phyloP scores from a whole-genome alignment of 2,888 invertebrate species.

The Micropterix aruncella region DNA sequence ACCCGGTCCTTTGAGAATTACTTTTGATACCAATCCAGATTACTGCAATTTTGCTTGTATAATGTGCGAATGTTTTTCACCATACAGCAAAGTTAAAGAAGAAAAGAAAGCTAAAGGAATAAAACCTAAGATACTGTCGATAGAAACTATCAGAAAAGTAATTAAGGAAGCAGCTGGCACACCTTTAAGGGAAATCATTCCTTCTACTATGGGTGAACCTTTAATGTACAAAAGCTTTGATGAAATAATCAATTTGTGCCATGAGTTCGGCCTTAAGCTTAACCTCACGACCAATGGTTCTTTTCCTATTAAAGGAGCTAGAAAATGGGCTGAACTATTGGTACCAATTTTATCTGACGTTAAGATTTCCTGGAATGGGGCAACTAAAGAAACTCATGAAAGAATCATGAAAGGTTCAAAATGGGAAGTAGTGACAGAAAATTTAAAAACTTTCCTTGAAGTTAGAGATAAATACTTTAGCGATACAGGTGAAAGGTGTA shows the following conservation, averaged over 20 bases:
- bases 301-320: conserved; percentile 4
- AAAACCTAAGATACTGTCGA: conserved; percentile 4
- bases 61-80: conserved; percentile 4
- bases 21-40: conserved; percentile 4
- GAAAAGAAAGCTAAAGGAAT: conserved; percentile 4
- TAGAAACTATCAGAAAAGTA: conserved; percentile 4
- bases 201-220: conserved; percentile 4
- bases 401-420: conserved; percentile 4
- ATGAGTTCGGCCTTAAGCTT: conserved; percentile 7
- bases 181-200: conserved; percentile 4
- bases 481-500: conserved; percentile 4
- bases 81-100: conserved; percentile 4
- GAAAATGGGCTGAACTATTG: conserved; percentile 4
- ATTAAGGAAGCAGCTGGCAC: conserved; percentile 4
- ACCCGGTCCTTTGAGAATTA: conserved; percentile 4
- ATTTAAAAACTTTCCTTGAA: conserved; percentile 4
- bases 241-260: conserved; percentile 6
- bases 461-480: conserved; percentile 4
- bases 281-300: conserved; percentile 7
- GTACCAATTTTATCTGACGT: conserved; percentile 4
- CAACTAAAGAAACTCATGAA: conserved; percentile 4
- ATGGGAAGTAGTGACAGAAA: conserved; percentile 4
- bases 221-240: conserved; percentile 4
- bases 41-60: conserved; percentile 4
- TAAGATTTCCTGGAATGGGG: conserved; percentile 4